These are phyloP conservation scores for Cygnus olor DNA, from an alignment of 2,797 vertebrate species.

Conservation along the genomic window DNA sequence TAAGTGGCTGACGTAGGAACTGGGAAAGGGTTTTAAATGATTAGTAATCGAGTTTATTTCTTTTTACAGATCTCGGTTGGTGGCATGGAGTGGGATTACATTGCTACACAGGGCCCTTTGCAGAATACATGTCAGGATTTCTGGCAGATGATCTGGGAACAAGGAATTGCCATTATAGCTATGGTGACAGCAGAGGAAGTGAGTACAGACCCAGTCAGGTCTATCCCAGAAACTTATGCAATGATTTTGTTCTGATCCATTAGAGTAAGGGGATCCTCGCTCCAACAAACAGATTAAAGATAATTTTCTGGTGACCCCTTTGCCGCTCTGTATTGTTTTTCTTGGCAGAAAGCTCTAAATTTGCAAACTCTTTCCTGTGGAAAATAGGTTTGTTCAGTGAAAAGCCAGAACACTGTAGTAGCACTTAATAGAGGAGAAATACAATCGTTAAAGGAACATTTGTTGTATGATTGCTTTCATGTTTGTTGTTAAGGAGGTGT, in stretches of 20 bases:
- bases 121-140: slow-evolving; percentile 95
- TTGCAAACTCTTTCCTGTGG: not conserved
- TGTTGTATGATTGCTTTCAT: not conserved
- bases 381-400: not conserved
- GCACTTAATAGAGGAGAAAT: not conserved
- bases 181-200: slow-evolving; percentile 99
- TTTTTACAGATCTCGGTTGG: slow-evolving; percentile 85
- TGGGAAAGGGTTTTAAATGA: not conserved
- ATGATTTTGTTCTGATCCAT: not conserved
- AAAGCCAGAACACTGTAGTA: fast-evolving
- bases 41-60: not conserved
- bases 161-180: slow-evolving; percentile 93
- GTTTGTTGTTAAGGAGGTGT: not conserved
- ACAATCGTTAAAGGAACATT: not conserved
- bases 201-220: not conserved
- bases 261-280: not conserved
- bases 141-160: slow-evolving; percentile 99
- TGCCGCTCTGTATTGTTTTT: not conserved
- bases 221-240: not conserved
- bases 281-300: not conserved
- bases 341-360: not conserved
- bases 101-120: slow-evolving; percentile 93
- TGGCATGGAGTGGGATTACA: slow-evolving; percentile 95
- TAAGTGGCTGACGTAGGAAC: not conserved
- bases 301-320: not conserved